Base-by-base conservation (phyloP, 2,797 vertebrate genomes). In the Momotus momota region DNA sequence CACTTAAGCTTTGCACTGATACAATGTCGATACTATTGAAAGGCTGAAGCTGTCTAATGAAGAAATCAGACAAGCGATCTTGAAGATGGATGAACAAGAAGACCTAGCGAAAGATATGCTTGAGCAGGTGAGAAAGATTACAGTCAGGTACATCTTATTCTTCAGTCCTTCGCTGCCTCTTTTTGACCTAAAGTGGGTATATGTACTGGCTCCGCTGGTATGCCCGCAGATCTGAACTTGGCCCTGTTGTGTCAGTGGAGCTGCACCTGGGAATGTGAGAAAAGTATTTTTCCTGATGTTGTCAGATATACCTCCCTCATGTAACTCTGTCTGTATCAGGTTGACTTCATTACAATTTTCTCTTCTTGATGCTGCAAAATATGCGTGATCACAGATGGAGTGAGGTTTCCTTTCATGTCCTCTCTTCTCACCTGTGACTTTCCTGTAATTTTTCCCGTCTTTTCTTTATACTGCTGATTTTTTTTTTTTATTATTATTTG, bases 71-170 rank as follows among this genome's bases (percentile, higher is more conserved):
- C 98, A 98, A 95, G 99, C 99, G 14, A 98, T 99, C 90, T 95
- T 99, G 79, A 99, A 98, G 97, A 99, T 99, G 99, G 99, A 99
- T 22, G 99, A 99, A 95, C 98, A 99, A 93, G 99, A 99, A 93
- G 99, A 99, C 96, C 97, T 99, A 3, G 98, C 99, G 3, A 99
- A 99, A 98, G 99, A 99, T 71, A 99, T 99, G 99, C 95, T 99
- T 96, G 99, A 99, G 92, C 99, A 99, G 99, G 99, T 99, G 83
- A 94, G 97, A 67, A 82, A 52, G 43, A 72, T 88, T 58, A 11
- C 70, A 54, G 7, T 74, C 13, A 20, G 19, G 7, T 88, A 11
- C 11, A 73, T 54, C n/a, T 81, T 80, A 41, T 19, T 66, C 67
- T 79, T 52, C 49, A 40, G 18, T 66, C 22, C 12, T 62, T 92